These are phyloP conservation scores for Sardinella longiceps DNA, from an alignment of 2,797 vertebrate species.

Conservation along the genomic window DNA sequence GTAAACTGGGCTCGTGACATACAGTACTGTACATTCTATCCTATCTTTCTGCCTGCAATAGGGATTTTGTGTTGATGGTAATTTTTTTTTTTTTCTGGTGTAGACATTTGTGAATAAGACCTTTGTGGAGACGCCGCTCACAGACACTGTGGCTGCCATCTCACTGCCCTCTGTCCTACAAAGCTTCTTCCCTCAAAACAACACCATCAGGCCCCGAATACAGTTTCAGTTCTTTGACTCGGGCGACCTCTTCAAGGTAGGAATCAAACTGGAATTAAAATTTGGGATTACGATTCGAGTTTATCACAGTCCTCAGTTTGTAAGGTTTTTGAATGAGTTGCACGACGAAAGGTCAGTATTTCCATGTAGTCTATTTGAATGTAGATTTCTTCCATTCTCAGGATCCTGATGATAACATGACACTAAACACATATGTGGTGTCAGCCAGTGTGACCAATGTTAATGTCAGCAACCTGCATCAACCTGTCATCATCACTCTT, in stretches of 20 bases:
- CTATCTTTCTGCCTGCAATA: background rate
- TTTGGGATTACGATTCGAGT: background rate
- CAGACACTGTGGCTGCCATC: conserved; percentile 71
- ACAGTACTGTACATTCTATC: too few species aligned
- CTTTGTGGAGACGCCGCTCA: conserved; percentile 58
- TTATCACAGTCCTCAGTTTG: background rate
- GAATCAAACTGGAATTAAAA: background rate
- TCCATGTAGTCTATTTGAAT: background rate
- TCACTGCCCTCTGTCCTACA: conserved; percentile 77
- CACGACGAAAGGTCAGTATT: background rate
- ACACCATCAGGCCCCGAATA: conserved; percentile 70
- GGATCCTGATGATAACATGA: conserved; percentile 61
- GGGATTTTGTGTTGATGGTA: background rate
- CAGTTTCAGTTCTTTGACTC: conserved; percentile 88
- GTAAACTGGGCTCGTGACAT: too few species aligned
- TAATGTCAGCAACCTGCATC: conserved; percentile 70
- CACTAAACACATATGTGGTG: conserved; percentile 80
- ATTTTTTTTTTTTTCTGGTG: conserved; percentile 43
- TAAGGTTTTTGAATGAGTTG: background rate
- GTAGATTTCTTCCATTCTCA: conserved; percentile 59
- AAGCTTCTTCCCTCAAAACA: conserved; percentile 59
- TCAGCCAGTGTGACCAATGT: conserved; percentile 82
- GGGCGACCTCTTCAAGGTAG: conserved; percentile 82
- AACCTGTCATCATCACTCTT: conserved; percentile 79
- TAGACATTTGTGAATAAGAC: conserved; percentile 75